Base-by-base conservation (phyloP, 2,797 vertebrate species). In the Tiaroga cobitis region DNA sequence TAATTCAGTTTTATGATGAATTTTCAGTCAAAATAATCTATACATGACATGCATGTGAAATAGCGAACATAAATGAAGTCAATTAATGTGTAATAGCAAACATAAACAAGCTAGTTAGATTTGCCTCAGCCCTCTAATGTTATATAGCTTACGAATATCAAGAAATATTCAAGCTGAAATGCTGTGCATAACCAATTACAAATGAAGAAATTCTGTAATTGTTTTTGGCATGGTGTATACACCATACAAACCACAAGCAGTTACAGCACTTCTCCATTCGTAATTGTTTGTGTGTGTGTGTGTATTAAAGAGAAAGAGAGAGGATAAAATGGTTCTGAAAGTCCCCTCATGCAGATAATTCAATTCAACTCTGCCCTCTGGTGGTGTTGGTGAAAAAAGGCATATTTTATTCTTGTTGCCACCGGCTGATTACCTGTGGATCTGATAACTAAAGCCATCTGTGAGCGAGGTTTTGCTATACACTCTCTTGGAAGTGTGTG, bases 351-450 rank as follows among this genome's bases (percentile, higher is more conserved):
- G 16, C 26, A 29, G 29, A 16, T 37, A 19, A 51, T 67, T 51
- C 32, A 68, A 34, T 41, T 43, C 63, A 69, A 56, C 65, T 77
- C 65, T 84, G 82, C 82, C 26, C 82, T 61, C 75, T 84, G 37
- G 83, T 72, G 83, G 75, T 78, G 26, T 43, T 78, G 59, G 43
- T 24, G 2, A 43, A 43, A 41, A 46, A 46, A 18, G 5, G 1
- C 24, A 18, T 37, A 21, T 41, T 39, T 37, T 70, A 46, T 46
- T 49, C 56, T 49, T 10, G 3, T 61, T 11, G 24, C 37, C 39
- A 82, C 34, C 32, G 39, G 70, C 21, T 8, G n/a, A 59, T 43
- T 65, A 78, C 19, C 74, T 84, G 61, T 56, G 49, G n/a, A 69
- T 70, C 51, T 29, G 24, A 56, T 15, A 67, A 16, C 78, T n/a